A percentile compares a stretch with the other conserved stretches of the same genome.
Conservation (phyloP, 1,140 invertebrate species). For the Drosophila repletoides region DNA sequence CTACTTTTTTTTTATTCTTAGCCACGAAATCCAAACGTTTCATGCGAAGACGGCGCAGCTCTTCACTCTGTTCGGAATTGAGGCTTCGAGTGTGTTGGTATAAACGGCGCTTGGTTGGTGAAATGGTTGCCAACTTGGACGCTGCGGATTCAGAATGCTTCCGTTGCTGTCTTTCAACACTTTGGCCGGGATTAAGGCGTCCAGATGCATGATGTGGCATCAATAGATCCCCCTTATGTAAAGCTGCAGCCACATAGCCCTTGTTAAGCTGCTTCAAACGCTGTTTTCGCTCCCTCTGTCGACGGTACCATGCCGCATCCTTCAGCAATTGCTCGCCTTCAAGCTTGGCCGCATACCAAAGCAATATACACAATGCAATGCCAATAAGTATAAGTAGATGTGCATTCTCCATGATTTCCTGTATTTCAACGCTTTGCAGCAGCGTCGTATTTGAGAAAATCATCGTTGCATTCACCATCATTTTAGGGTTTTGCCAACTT, state of each 20-base stretch:
- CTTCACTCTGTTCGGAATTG: constrained; percentile 27
- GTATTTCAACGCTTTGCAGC: neutral
- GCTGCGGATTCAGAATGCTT: neutral
- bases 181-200: constrained; percentile 8
- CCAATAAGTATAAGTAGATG: neutral
- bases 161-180: constrained; percentile 6
- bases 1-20: neutral
- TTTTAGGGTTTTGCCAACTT: neutral
- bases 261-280: neutral
- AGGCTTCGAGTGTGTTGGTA: neutral
- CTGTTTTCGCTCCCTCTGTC: neutral
- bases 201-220: neutral
- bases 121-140: neutral
- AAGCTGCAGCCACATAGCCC: neutral
- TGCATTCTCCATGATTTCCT: neutral
- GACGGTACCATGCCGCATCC: neutral
- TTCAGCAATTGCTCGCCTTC: neutral
- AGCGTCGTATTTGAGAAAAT: neutral
- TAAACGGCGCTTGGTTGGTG: neutral
- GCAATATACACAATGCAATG: neutral
- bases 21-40: neutral
- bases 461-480: neutral
- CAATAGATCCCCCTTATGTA: neutral
- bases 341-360: neutral
- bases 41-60: constrained; percentile 10